These are phyloP conservation scores for Sclerodermus sp. DNA, from an alignment of 2,888 invertebrate genomes.

Conservation along the genomic window DNA sequence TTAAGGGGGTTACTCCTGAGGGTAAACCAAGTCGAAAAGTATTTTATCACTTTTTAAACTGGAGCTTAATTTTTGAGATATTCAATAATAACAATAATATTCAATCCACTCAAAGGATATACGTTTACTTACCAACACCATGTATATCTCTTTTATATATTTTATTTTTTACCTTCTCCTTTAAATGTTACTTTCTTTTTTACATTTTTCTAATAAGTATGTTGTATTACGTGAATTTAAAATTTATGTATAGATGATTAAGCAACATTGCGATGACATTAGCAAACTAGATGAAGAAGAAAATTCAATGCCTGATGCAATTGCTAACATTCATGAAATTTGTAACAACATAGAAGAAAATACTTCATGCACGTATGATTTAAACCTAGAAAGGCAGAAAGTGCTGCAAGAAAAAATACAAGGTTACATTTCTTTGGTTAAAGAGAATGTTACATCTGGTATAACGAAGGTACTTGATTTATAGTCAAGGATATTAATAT, in stretches of 20 bases:
- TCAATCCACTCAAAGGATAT: too few species aligned
- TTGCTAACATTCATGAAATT: constrained; percentile 21
- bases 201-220: neutral
- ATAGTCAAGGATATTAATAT: too few species aligned
- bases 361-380: constrained; percentile 16
- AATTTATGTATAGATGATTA: neutral
- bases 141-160: too few species aligned
- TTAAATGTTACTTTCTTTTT: neutral
- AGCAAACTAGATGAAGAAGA: constrained; percentile 23
- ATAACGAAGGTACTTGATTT: constrained; percentile 32
- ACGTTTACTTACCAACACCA: too few species aligned
- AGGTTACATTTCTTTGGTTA: constrained; percentile 25
- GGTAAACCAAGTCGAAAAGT: too few species aligned
- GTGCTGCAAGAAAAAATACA: constrained; percentile 30
- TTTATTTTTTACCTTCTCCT: too few species aligned
- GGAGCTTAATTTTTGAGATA: too few species aligned
- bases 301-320: constrained; percentile 22
- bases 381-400: constrained; percentile 21
- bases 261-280: constrained; percentile 18
- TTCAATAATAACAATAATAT: too few species aligned
- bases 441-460: constrained; percentile 25
- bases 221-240: too few species aligned
- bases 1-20: too few species aligned
- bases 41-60: too few species aligned
- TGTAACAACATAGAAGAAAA: constrained; percentile 26